phyloP scores from a whole-genome alignment of 2,888 invertebrate genomes.

The Melangyna quadrimaculata region DNA sequence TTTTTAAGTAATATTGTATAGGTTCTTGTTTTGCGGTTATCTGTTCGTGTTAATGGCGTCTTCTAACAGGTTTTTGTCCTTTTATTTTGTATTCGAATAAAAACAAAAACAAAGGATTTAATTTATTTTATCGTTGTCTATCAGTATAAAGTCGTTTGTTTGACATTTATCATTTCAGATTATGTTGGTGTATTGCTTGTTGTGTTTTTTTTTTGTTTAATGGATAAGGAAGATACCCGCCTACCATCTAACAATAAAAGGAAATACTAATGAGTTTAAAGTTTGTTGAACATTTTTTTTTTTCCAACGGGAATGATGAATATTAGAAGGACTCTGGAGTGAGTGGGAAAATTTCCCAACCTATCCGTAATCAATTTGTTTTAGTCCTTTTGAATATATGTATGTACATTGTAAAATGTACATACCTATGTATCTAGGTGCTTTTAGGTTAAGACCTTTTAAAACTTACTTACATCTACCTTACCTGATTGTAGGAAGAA shows the following conservation, averaged over 20 bases:
- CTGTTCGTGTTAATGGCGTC: slow-evolving; percentile 58
- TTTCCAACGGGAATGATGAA: neutral
- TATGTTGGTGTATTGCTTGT: neutral
- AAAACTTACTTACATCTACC: no score
- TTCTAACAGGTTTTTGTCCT: slow-evolving; percentile 47
- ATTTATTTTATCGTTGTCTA: slow-evolving; percentile 34
- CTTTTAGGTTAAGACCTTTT: no score
- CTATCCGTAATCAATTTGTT: neutral
- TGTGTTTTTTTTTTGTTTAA: neutral
- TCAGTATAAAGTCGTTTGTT: slow-evolving; percentile 26
- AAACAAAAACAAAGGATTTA: slow-evolving; percentile 44
- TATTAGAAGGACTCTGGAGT: neutral
- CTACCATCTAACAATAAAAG: neutral
- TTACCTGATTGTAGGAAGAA: no score
- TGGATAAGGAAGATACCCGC: neutral
- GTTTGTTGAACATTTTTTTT: slow-evolving; percentile 7
- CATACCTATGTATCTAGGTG: no score
- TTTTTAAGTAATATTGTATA: slow-evolving; percentile 37
- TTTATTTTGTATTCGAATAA: neutral
- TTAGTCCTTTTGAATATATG: no score
- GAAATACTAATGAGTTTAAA: slow-evolving; percentile 42
- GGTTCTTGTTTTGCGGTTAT: slow-evolving; percentile 68
- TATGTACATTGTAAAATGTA: no score
- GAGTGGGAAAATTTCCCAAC: neutral
- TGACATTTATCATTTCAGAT: slow-evolving; percentile 25